Evolutionary conservation across 1,140 invertebrate genomes (phyloP).

Genomic region (Leptestheria dahalacensis): DNA sequence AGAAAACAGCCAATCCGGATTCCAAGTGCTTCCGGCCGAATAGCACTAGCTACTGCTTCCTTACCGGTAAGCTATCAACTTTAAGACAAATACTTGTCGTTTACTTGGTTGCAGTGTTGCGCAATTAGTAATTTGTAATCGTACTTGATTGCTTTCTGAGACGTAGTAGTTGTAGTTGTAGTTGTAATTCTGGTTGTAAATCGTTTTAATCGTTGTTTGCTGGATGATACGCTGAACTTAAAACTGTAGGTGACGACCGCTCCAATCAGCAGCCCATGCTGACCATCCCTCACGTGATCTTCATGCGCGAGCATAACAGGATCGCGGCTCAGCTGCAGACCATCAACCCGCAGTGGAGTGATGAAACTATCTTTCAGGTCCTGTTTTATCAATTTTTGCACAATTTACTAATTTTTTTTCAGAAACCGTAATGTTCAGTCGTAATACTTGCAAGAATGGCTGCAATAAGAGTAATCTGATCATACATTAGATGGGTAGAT

Average conservation of each 20-base stretch:
- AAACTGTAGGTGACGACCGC: conserved; percentile 36
- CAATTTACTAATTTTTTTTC: too few species aligned
- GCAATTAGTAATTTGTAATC: not conserved
- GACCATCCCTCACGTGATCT: conserved; percentile 38
- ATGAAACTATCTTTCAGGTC: conserved; percentile 36
- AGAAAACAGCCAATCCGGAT: conserved; percentile 34
- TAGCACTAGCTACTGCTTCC: conserved; percentile 34
- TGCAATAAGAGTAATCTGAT: too few species aligned
- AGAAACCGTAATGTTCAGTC: too few species aligned
- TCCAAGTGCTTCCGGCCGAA: conserved; percentile 34
- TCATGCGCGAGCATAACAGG: conserved; percentile 35
- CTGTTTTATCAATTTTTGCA: too few species aligned
- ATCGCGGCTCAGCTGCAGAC: conserved; percentile 29
- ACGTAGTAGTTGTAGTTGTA: not conserved
- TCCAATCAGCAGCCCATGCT: conserved; percentile 44
- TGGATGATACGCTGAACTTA: too few species aligned
- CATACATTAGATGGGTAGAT: too few species aligned
- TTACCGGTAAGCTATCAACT: conserved; percentile 28
- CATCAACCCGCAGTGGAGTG: conserved; percentile 38
- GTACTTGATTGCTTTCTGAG: not conserved
- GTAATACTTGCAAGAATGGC: too few species aligned
- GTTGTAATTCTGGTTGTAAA: not conserved
- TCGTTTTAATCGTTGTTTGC: conserved; percentile 6
- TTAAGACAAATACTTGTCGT: not conserved
- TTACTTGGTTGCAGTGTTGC: not conserved